Evolutionary conservation across 2,797 vertebrate species (phyloP), one percentile per base, ranked within the genome.

Genomic region (Vireo griseus): DNA sequence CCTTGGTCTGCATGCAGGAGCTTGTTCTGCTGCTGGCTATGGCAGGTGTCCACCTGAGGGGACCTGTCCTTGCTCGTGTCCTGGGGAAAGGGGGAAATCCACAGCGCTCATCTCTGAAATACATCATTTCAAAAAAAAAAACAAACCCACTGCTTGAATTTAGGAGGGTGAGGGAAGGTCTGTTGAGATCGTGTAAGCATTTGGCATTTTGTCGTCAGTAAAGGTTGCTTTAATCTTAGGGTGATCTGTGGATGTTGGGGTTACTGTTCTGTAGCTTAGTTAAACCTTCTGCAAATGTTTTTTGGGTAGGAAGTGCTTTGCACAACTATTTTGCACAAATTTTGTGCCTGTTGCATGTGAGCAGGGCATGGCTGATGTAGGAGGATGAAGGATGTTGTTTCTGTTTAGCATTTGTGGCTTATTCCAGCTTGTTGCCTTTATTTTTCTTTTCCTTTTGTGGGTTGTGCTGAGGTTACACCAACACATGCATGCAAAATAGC

Each of bases 401-500:
- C 88, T 9, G 22, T 37, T 96, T 94, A 55, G 69, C 75, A 21
- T 81, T 92, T 37, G 50, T 80, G 54, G 74, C 63, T 94, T 91
- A 69, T 76, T 85, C 54, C 71, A 58, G 81, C 37, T 48, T 51
- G 68, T 44, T 90, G 69, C 9, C 20, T 35, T 57, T 35, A 6
- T 65, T 16, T 13, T 39, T 55, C n/a, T 80, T 35, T 5, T 24
- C 3, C 19, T 65, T 61, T 35, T 45, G 44, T 61, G 72, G 29
- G 25, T 39, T 80, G 72, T 91, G 83, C 91, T 91, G 91, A 94
- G 44, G 77, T 91, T 92, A 63, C 76, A 88, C 68, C 74, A 39
- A 29, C 52, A 55, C 28, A 20, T 48, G 66, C 57, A 14, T 77
- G 73, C 47, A 67, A 92, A 91, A 21, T 5, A 87, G 37, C 55